These are phyloP conservation scores for Anolis carolinensis DNA, from an alignment of 2,113 vertebrate genomes.

Conservation along the genomic window DNA sequence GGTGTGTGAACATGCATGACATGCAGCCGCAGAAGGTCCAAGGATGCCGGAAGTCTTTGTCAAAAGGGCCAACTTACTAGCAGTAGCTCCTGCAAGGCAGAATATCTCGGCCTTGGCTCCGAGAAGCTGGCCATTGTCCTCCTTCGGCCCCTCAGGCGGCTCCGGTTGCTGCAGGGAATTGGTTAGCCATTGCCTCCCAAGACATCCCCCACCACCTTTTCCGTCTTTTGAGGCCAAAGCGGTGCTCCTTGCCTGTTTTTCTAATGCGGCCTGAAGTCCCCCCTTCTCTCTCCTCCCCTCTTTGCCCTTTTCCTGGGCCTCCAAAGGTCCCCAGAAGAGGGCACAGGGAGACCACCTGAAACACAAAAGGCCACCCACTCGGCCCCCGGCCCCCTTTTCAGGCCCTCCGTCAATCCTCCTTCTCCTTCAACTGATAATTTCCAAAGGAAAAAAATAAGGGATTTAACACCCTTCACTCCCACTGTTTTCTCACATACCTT, in stretches of 20 bases:
- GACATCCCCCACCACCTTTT: not conserved
- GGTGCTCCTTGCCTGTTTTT: constrained; percentile 34
- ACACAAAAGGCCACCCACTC: constrained; percentile 73
- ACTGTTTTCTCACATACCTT: constrained; percentile 69
- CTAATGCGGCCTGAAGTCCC: constrained; percentile 53
- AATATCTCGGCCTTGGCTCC: not conserved
- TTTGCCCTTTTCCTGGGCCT: constrained; percentile 68
- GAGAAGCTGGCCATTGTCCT: not conserved
- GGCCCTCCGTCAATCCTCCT: constrained; percentile 56
- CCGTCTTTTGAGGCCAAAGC: constrained; percentile 16
- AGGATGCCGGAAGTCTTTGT: not conserved
- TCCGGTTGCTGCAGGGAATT: not conserved
- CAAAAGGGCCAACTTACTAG: too few relatives aligned
- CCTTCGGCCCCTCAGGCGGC: not conserved
- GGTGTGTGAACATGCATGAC: too few relatives aligned
- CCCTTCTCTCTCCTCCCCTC: constrained; percentile 56
- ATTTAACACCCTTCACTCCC: constrained; percentile 41
- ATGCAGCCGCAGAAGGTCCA: not conserved
- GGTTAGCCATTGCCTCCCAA: not conserved
- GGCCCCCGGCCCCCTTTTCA: constrained; percentile 52
- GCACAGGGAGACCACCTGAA: constrained; percentile 71
- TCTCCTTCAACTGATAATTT: constrained; percentile 48
- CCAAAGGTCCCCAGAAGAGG: constrained; percentile 68
- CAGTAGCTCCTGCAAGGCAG: not conserved
- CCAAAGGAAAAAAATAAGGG: constrained; percentile 49